These are phyloP conservation scores for Cydia splendana DNA, from an alignment of 1,140 invertebrate species.

Conservation along the genomic window DNA sequence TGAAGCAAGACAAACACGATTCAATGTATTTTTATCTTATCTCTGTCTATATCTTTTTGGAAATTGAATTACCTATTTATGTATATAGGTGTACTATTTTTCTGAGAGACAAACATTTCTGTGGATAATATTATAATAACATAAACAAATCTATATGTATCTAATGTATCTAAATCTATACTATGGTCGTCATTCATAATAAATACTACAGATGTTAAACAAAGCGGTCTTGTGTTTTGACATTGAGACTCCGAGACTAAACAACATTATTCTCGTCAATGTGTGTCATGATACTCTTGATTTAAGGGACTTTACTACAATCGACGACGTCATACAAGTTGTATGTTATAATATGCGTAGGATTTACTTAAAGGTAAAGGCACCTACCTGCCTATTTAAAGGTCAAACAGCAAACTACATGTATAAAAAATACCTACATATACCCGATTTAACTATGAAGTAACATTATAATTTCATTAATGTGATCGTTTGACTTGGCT, in stretches of 20 bases:
- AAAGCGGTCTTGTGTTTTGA: slow-evolving; percentile 19
- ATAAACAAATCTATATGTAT: not conserved
- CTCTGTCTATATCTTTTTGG: not conserved
- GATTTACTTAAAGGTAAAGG: not conserved
- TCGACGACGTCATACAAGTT: not conserved
- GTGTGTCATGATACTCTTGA: not conserved
- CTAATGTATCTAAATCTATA: too few relatives aligned
- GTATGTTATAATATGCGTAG: slow-evolving; percentile 1
- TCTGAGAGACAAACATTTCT: not conserved
- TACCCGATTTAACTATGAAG: too few relatives aligned
- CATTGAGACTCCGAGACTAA: slow-evolving; percentile 9
- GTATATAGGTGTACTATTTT: too few relatives aligned
- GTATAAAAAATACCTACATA: too few relatives aligned
- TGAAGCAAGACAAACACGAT: not conserved
- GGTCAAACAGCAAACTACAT: too few relatives aligned
- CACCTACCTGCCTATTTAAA: not conserved
- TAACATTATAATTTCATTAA: too few relatives aligned
- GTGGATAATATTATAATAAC: not conserved
- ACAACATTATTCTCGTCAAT: not conserved
- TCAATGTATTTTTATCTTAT: too few relatives aligned
- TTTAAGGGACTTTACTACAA: slow-evolving; percentile 9
- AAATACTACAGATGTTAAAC: not conserved
- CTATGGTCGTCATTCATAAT: slow-evolving; percentile 1
- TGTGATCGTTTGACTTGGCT: too few relatives aligned
- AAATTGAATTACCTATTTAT: not conserved